Percentiles rank a stretch among this genome's conserved stretches.
These are phyloP conservation scores for Bujurquina vittata DNA, from an alignment of 2,113 vertebrate genomes.

Conservation along the genomic window DNA sequence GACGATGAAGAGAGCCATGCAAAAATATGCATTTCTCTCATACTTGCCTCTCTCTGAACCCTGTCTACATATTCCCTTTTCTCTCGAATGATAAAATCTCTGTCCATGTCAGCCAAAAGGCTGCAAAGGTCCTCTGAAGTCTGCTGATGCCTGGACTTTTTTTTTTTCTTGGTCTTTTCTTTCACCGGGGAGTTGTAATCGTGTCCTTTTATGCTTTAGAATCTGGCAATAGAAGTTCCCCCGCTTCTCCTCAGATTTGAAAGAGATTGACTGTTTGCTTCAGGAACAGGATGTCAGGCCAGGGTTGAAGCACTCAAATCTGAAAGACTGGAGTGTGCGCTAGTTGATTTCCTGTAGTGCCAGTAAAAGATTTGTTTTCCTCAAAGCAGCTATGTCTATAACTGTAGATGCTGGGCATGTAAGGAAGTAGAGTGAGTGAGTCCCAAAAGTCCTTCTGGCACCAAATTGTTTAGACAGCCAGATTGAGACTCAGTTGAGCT, in stretches of 20 bases:
- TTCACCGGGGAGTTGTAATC: neutral
- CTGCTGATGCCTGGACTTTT: conserved; percentile 1
- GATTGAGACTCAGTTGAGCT: conserved; percentile 34
- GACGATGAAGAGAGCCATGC: neutral
- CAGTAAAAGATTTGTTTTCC: conserved; percentile 7
- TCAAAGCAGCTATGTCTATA: neutral
- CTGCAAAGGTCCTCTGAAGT: conserved; percentile 4
- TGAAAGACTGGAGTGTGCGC: neutral
- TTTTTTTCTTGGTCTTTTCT: neutral
- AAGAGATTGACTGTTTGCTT: neutral
- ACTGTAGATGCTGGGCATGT: conserved; percentile 4
- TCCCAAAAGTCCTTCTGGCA: conserved; percentile 12
- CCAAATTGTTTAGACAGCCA: conserved; percentile 17
- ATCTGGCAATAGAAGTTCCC: neutral
- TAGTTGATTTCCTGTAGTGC: conserved; percentile 15
- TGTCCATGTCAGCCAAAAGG: conserved; percentile 7
- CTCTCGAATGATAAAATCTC: neutral
- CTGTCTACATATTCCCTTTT: neutral
- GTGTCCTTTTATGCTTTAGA: neutral
- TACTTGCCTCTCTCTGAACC: neutral
- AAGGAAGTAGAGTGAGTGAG: conserved; percentile 4
- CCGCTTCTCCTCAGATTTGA: neutral
- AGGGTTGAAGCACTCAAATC: neutral
- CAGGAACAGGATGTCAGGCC: neutral
- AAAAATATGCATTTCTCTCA: neutral